Base-by-base conservation (phyloP, 2,888 invertebrate genomes). In the Drosophila parthenogenetica region DNA sequence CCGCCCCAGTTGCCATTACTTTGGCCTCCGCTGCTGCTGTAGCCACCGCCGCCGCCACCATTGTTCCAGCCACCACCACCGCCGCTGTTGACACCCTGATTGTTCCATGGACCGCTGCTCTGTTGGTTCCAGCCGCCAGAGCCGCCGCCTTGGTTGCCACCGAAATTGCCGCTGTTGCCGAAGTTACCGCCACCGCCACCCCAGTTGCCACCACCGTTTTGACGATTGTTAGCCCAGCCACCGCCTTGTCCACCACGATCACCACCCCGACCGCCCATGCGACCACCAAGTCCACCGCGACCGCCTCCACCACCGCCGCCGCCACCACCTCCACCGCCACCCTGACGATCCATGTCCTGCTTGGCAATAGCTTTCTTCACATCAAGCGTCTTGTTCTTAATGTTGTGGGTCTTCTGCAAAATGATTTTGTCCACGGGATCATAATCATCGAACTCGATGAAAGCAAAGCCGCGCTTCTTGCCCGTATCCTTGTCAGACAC, bases 371-470 rank as follows among this genome's bases (percentile, higher is more conserved):
- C 98, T 92, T 98, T 98, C 91, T 98, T 98, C 0, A 98, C 98
- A 90, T 98, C 98, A 1, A 98, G 94, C 48, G 95, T 94, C 89
- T 96, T 96, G 3, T 97, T 97, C 75, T 96, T 96, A 42, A 98
- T 94, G 78, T 95, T 95, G 90, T 98, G 98, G 73, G 95, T 95
- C 77, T 96, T 95, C 91, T 97, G 95, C 79, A 96, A 95, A 4
- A 87, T 87, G 13, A 98, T 96, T 93, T 98, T 98, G 91, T 99
- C 99, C 64, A 99, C 98, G 3, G 98, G 96, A 93, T 99, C 99
- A 91, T 98, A 98, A 91, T 99, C 99, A 90, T 98, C 97, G 92
- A 98, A 99, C 91, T 98, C 98, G 51, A 99, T 96, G 92, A 99
- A 99, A 37, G 97, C 98, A 92, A 99, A 99, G 8, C 98, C 98